phyloP scores from a whole-genome alignment of 2,113 vertebrate species.

The Meriones unguiculatus region DNA sequence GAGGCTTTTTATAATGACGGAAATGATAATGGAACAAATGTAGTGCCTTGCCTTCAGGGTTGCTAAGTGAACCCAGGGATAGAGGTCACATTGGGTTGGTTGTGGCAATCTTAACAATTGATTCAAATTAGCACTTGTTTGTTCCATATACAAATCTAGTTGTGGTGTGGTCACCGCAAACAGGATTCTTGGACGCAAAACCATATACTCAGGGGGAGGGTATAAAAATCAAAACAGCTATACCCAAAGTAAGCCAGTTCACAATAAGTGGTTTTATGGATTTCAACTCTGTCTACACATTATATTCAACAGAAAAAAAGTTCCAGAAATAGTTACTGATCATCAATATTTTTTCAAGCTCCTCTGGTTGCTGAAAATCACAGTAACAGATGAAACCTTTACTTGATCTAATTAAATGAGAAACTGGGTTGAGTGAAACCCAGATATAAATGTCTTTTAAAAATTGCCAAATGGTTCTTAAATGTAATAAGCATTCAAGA shows the following conservation, averaged over 20 bases:
- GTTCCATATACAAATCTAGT: conserved; percentile 60
- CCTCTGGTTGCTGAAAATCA: neutral
- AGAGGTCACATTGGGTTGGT: conserved; percentile 51
- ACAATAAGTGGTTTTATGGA: neutral
- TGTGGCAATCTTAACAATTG: conserved; percentile 70
- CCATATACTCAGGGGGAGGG: conserved; percentile 67
- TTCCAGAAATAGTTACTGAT: neutral
- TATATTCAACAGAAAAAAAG: conserved; percentile 35
- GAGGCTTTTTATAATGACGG: conserved; percentile 21
- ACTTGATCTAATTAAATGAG: conserved; percentile 2
- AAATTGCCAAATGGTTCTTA: neutral
- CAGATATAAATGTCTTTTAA: conserved; percentile 22
- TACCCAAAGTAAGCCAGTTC: conserved; percentile 58
- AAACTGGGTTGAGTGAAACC: conserved; percentile 19
- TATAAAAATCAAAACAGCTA: conserved; percentile 75
- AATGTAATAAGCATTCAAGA: neutral
- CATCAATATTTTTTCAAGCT: conserved; percentile 1
- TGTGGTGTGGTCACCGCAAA: conserved; percentile 71
- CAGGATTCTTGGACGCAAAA: conserved; percentile 74
- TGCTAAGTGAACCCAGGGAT: conserved; percentile 51
- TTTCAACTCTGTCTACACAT: neutral
- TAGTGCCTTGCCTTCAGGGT: neutral
- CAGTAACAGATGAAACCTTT: neutral
- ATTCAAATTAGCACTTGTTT: conserved; percentile 78
- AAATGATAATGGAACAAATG: conserved; percentile 57